A percentile compares a stretch with the other conserved stretches of the same genome.
phyloP scores from a whole-genome alignment of 2,113 vertebrate species.

The Fregata magnificens region DNA sequence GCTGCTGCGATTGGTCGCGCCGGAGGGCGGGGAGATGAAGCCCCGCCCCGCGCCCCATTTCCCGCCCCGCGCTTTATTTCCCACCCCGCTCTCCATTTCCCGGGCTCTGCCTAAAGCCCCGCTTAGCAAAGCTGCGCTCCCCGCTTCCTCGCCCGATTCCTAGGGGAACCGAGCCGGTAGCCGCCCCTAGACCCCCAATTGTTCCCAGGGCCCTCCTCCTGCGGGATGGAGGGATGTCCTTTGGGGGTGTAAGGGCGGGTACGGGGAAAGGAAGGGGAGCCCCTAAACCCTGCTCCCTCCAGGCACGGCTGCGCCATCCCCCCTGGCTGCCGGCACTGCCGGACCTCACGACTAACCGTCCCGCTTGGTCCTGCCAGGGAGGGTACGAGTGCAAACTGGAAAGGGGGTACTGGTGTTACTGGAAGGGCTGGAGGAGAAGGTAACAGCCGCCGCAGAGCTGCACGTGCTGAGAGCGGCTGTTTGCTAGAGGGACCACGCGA shows the following conservation, averaged over 20 bases:
- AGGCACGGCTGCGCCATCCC: no score
- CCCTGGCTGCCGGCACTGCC: no score
- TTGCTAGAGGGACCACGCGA: not conserved
- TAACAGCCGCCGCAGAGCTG: not conserved
- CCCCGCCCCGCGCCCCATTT: not conserved
- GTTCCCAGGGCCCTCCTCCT: no score
- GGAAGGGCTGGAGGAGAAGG: not conserved
- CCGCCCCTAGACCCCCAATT: no score
- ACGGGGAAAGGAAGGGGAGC: no score
- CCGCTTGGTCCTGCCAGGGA: not conserved
- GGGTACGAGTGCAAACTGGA: not conserved
- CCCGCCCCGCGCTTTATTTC: not conserved
- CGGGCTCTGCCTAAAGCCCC: not conserved
- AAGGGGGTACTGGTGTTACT: not conserved
- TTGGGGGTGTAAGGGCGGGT: no score
- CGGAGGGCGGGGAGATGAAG: fast-evolving
- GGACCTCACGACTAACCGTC: no score
- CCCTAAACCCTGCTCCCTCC: no score
- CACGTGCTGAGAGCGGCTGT: no score
- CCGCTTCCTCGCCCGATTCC: not conserved
- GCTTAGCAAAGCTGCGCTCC: not conserved
- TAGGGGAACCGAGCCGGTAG: no score
- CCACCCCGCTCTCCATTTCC: not conserved
- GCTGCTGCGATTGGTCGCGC: fast-evolving
- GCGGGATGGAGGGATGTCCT: no score